Conservation (phyloP, 2,113 vertebrate species). For the Syrrhaptes paradoxus region DNA sequence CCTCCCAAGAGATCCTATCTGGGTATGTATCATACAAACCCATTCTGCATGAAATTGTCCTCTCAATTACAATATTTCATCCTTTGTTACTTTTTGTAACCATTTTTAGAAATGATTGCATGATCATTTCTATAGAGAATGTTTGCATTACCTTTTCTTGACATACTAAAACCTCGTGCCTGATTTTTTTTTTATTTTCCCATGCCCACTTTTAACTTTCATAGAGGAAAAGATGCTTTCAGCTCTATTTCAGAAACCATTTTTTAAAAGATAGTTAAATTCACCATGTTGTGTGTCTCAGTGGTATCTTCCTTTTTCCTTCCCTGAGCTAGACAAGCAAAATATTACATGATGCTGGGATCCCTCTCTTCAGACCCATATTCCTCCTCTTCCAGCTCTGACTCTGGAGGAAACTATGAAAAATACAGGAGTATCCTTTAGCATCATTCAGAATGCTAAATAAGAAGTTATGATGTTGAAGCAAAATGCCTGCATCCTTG, state of each 20-base stretch:
- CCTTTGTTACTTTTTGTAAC: background rate
- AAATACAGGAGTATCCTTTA: background rate
- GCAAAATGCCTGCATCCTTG: background rate
- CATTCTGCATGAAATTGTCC: constrained; percentile 52
- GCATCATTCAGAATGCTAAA: background rate
- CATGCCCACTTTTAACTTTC: background rate
- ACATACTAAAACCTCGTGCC: background rate
- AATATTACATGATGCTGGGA: background rate
- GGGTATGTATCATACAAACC: constrained; percentile 88
- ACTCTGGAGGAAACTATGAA: background rate
- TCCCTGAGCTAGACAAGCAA: background rate
- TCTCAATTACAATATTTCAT: background rate
- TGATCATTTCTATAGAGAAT: background rate
- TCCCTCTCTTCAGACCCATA: background rate
- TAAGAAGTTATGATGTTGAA: background rate
- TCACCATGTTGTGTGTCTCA: background rate
- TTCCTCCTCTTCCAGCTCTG: background rate
- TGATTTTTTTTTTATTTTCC: background rate
- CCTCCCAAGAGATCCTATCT: constrained; percentile 90
- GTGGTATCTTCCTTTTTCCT: background rate
- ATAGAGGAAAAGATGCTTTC: constrained; percentile 53
- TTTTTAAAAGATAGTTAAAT: background rate
- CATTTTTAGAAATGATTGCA: constrained; percentile 20
- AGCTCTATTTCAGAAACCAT: background rate
- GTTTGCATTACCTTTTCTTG: background rate